Evolutionary conservation across 2,113 vertebrate species (phyloP).

Genomic region (Tupaia chinensis): DNA sequence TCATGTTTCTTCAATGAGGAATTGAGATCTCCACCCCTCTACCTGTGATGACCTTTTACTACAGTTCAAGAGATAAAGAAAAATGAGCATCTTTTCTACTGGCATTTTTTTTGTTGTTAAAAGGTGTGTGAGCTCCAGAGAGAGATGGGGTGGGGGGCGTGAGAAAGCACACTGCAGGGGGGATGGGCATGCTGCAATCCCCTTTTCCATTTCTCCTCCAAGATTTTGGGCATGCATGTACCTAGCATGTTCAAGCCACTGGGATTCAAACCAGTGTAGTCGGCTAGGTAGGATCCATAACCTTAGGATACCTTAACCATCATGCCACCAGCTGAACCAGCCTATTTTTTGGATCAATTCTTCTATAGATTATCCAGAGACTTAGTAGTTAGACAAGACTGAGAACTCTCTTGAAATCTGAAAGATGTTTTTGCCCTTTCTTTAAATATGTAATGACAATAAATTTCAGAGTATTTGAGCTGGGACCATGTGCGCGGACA

Average conservation of each 20-base stretch:
- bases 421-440: constrained; percentile 4
- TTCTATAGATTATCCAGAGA: background rate
- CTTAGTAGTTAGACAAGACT: background rate
- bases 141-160: no score
- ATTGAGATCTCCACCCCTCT: background rate
- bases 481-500: background rate
- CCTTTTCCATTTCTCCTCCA: no score
- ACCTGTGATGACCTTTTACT: constrained; percentile 1
- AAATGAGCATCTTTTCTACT: background rate
- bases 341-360: background rate
- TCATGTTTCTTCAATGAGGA: background rate
- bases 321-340: no score
- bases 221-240: no score
- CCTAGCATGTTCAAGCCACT: no score
- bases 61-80: background rate
- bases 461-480: background rate
- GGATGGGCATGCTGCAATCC: no score
- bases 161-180: no score
- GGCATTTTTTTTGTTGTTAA: background rate
- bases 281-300: no score
- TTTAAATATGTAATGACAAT: background rate
- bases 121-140: no score
- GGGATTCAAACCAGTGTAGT: no score
- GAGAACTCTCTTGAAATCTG: background rate
- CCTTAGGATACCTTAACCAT: no score